Conservation (phyloP, 2,797 vertebrate genomes). For the Psittacula derbiana region DNA sequence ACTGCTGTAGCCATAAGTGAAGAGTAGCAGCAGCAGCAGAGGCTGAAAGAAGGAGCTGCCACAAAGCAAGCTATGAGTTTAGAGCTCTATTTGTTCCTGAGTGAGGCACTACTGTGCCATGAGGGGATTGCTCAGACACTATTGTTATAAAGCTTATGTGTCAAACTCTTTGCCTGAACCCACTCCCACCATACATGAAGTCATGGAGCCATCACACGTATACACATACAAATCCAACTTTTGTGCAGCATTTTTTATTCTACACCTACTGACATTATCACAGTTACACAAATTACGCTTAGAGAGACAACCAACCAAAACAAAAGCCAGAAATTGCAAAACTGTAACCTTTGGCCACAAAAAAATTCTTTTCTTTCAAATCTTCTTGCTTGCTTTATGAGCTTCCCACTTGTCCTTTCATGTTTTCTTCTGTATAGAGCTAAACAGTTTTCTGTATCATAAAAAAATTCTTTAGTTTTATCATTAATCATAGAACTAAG, state of each 20-base stretch:
- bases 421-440: not conserved
- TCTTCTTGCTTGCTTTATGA: not conserved
- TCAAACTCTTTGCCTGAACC: not conserved
- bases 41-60: not conserved
- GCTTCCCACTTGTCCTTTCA: not conserved
- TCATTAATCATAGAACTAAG: constrained; percentile 10
- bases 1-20: rapidly evolving
- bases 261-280: not conserved
- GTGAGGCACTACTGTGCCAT: rapidly evolving
- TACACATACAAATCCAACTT: not conserved
- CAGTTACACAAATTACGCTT: not conserved
- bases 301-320: not conserved
- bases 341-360: not conserved
- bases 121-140: not conserved
- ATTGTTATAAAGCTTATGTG: rapidly evolving
- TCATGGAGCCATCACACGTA: not conserved
- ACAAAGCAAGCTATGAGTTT: rapidly evolving
- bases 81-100: not conserved
- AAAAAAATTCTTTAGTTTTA: not conserved
- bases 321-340: not conserved
- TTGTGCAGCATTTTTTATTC: not conserved
- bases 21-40: not conserved
- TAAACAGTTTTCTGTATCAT: not conserved
- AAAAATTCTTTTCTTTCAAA: not conserved
- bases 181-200: rapidly evolving